Evolutionary conservation across 2,797 vertebrate species (phyloP), one percentile per base, ranked within the genome.

Genomic region (Brachymystax lenok): DNA sequence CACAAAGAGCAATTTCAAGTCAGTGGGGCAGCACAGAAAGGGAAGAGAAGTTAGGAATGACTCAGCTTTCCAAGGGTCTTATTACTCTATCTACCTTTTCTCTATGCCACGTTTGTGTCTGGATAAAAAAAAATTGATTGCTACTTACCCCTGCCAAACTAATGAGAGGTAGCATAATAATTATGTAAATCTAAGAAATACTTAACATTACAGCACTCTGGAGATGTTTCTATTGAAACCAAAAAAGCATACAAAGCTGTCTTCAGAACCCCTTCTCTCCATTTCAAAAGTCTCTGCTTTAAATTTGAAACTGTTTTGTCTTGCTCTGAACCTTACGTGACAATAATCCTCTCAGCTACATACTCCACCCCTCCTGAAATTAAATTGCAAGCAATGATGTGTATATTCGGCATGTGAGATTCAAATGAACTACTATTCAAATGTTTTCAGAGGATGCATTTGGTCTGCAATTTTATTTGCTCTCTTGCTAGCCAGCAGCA

Each of bases 1-100:
- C 91, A 81, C 89, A 90, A 86, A 85, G 74, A 85, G 79, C 88
- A 83, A 89, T 92, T 91, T 87, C 83, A 88, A 77, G 85, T 83
- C 80, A 46, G 79, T 59, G 14, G 80, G 56, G 27, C 10, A 17
- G 33, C 33, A 19, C 16, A 66, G 56, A 63, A 10, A 33, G 73
- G 52, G 30, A 70, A 75, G 72, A 4, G 19, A 68, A 66, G 63
- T 71, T 81, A 27, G 28, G 76, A 82, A 76, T 85, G 87, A 88
- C 85, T 90, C 82, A 74, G 78, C 85, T 85, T 75, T 77, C 79
- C 82, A 79, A 72, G 68, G 78, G 78, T 56, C 77, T 83, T 88
- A 91, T 88, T 91, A 80, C 86, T 89, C 82, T 21, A 30, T 75
- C 46, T 86, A 89, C 84, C 84, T 87, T 89, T 90, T 85, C 83